Evolutionary conservation across 2,113 vertebrate species (phyloP).

Genomic region (Tyto alba): DNA sequence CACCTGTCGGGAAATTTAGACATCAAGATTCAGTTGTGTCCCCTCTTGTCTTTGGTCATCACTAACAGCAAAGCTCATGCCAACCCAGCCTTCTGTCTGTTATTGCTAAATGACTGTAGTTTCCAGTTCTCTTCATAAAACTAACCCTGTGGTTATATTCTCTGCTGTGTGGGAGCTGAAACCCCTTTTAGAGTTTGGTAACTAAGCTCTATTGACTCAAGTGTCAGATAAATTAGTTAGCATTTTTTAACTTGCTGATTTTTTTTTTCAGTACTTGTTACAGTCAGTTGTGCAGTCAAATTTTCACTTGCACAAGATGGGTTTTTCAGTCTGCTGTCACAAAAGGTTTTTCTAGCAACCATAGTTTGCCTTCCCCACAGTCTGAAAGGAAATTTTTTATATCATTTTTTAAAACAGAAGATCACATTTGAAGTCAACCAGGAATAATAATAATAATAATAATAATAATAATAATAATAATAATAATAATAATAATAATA

Average conservation of each 20-base stretch:
- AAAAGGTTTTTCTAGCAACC: neutral
- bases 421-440: neutral
- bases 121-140: neutral
- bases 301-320: neutral
- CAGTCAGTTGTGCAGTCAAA: neutral
- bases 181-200: neutral
- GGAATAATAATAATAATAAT: neutral
- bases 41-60: neutral
- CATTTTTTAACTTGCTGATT: neutral
- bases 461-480: neutral
- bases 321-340: neutral
- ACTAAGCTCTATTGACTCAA: neutral
- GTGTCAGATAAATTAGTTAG: neutral
- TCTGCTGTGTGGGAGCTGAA: neutral
- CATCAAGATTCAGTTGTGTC: neutral
- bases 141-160: neutral
- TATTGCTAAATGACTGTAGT: neutral
- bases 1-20: neutral
- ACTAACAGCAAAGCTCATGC: neutral
- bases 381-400: neutral
- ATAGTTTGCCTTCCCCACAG: accelerated
- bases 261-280: neutral
- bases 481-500: neutral
- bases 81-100: neutral
- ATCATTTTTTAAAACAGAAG: neutral